Evolutionary conservation across 2,888 invertebrate species (phyloP), one percentile per base, ranked within the genome.

Genomic region (Leptinotarsa juncta): DNA sequence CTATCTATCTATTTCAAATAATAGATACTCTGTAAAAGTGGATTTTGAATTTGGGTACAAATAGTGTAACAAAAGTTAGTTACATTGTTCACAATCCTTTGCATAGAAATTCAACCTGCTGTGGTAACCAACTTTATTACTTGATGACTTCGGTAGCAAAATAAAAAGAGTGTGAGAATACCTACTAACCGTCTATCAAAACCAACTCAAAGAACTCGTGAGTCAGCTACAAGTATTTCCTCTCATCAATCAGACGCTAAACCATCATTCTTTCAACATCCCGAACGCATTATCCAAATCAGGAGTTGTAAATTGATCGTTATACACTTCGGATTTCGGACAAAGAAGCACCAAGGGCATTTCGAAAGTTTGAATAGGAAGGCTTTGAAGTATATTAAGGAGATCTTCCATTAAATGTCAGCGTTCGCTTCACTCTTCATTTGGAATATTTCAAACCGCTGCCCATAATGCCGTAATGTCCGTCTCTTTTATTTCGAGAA

Each of bases 321-420:
- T 42, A 65, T 26, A 48, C 23, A 67, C 16, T 66, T 71, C 65
- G 71, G 65, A 74, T 71, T 74, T 23, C 65, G 57, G 68, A 68
- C 50, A 72, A 62, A 68, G 60, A 53, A 62, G 60, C 15, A 65
- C 68, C 62, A 65, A 73, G 65, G 53, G 51, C 51, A 53, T 68
- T 74, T 71, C 67, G 18, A 71, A 51, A 60, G 67, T 68, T 32
- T 71, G 65, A 74, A 74, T 74, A 66, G 71, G 48, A 26, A 51
- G 32, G 65, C 57, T 70, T n/a, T 73, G 73, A 73, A 67, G 73
- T 57, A 55, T 73, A 73, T 70, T 73, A 62, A 73, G 65, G 65
- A 73, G 73, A 20, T 48, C 50, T 50, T 49, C 53, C 26, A 48
- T 73, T 73, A 32, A 73, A 73, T 65, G 48, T 65, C 66, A 73